Evolutionary conservation across 2,888 invertebrate species (phyloP), one percentile per base, ranked within the genome.

Genomic region (Crossocerus cetratus): DNA sequence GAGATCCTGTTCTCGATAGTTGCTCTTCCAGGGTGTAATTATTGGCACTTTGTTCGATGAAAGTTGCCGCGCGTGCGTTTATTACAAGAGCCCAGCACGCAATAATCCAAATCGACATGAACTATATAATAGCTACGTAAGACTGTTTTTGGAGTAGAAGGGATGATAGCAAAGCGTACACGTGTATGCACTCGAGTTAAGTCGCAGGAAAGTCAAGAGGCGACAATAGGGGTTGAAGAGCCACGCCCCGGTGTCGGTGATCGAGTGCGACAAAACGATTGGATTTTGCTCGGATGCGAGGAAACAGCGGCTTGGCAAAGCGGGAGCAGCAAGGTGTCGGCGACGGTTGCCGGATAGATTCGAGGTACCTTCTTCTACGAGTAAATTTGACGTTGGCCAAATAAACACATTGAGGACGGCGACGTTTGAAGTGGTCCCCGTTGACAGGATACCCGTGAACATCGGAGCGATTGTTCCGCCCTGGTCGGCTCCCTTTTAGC

Each of bases 321-420:
- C 22, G 22, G 22, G 66, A 49, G 49, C 49, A 18, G 76, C 64
- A 72, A 80, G 64, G 72, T 74, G 74, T 57, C 43, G 59, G 18
- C 56, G 22, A 22, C 66, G 75, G 64, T 49, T 16, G 49, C 49
- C 63, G 55, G 73, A 61, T 62, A 63, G 73, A 54, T 74, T 76
- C 75, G 63, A 69, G 69, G 67, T 78, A 73, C 66, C 71, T 63
- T 66, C 76, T 77, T 77, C 65, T 74, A 77, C 77, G 78, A 85
- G 86, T 88, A 89, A 90, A 89, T 90, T 89, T 89, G 89, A 90
- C 89, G 86, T 89, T 86, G 84, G 85, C 86, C 84, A 89, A 89
- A 90, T 88, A 89, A 89, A 89, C 89, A 89, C 89, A 88, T 89
- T 87, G 85, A 85, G 62, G 76, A 71, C 88, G 88, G 89, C 86